Base-by-base conservation (phyloP, 1,140 invertebrate species). In the Oedothorax gibbosus region DNA sequence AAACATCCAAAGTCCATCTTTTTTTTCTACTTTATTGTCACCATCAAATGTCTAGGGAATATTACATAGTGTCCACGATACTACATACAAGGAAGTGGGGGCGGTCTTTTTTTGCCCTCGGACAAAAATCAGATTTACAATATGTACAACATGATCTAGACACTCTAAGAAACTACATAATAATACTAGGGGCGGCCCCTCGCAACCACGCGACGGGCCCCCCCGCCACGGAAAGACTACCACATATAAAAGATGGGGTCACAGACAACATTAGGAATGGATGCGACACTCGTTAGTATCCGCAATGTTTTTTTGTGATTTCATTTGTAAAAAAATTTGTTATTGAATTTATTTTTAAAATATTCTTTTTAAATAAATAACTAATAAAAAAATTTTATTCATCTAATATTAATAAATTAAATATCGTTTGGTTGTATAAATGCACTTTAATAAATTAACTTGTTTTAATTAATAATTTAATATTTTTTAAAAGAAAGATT, bases 11-110 rank as follows among this genome's bases (percentile, higher is more conserved):
- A 68, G 51, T 9, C 77, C 20, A 81, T 82, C 69, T 62, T 73
- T 82, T 73, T 57, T 66, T 66, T 60, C 73, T 64, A 54, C 73
- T 82, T 77, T 73, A 64, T 82, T 72, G 51, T 82, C 80, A 73
- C 80, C 80, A 82, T 57, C 80, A 82, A 82, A 56, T 82, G 72
- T 82, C 80, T 82, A 82, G 68, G 73, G 68, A 72, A 73, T 82
- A 35, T 82, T 73, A 73, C 69, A 82, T 82, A 73, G 64, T 69
- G 69, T 82, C 80, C 80, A 82, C 80, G 51, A 82, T 18, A 73
- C 69, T 51, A 35, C 35, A 35, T 82, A 82, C 80, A 82, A 64
- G 80, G 69, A 72, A 8, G 72, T 60, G 69, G 64, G 53, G 54
- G 21, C 20, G 20, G 69, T 57, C 57, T 60, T 60, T 56, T n/a